A percentile compares a stretch with the other conserved stretches of the same genome.
Conservation (phyloP, 2,888 invertebrate species). For the Troides aeacus region DNA sequence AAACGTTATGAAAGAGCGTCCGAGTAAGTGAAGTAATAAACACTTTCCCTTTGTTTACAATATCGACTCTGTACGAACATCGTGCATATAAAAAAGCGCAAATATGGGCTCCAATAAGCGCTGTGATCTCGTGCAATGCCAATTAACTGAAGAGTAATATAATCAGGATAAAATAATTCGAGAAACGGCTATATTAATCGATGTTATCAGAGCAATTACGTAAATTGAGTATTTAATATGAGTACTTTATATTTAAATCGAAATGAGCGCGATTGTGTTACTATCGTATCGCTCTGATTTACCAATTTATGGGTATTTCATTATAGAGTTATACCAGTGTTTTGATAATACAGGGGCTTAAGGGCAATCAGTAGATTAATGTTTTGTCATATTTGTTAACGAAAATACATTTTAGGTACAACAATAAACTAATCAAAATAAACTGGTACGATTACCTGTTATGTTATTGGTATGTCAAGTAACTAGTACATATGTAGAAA, state of each 20-base stretch:
- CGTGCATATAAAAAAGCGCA: slow-evolving; percentile 23
- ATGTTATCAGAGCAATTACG: slow-evolving; percentile 38
- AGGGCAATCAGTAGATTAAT: slow-evolving; percentile 22
- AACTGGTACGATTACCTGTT: no score
- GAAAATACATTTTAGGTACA: background rate
- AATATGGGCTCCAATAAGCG: slow-evolving; percentile 20
- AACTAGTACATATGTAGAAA: no score
- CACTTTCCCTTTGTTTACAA: slow-evolving; percentile 18
- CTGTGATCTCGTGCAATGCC: slow-evolving; percentile 25
- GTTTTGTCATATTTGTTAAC: slow-evolving; percentile 9
- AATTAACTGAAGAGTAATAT: slow-evolving; percentile 29
- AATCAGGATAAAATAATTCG: slow-evolving; percentile 30
- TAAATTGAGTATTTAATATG: slow-evolving; percentile 38
- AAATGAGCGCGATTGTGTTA: slow-evolving; percentile 39
- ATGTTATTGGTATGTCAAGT: no score
- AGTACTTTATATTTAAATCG: slow-evolving; percentile 43
- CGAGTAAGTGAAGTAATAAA: slow-evolving; percentile 4
- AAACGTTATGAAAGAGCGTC: background rate
- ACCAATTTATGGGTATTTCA: slow-evolving; percentile 37
- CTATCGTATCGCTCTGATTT: slow-evolving; percentile 38
- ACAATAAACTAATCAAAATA: background rate
- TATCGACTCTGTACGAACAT: slow-evolving; percentile 15
- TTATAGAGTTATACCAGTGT: slow-evolving; percentile 21
- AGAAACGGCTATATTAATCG: slow-evolving; percentile 37
- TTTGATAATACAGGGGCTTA: slow-evolving; percentile 22